A percentile compares a stretch with the other conserved stretches of the same genome.
phyloP scores from a whole-genome alignment of 2,797 vertebrate genomes.

The Clarias fuscus region DNA sequence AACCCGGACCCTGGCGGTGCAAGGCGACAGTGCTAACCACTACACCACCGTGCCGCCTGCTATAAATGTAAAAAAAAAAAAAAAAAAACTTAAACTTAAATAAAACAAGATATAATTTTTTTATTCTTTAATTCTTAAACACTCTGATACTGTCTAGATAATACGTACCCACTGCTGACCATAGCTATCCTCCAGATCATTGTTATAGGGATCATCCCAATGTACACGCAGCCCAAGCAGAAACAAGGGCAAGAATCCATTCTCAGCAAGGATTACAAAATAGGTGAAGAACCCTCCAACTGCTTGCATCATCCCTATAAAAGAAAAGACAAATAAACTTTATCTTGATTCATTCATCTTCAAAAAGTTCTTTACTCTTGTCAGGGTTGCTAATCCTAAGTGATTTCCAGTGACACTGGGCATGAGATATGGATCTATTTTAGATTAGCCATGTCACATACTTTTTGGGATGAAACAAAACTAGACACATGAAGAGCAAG shows the following conservation, averaged over 20 bases:
- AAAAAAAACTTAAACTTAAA: no score
- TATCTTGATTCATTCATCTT: neutral
- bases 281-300: conserved; percentile 95
- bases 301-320: conserved; percentile 94
- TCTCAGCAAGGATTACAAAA: conserved; percentile 96
- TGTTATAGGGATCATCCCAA: conserved; percentile 88
- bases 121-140: neutral
- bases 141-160: neutral
- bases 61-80: no score
- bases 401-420: no score
- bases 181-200: conserved; percentile 94
- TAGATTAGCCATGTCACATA: neutral
- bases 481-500: neutral
- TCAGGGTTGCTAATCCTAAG: neutral
- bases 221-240: conserved; percentile 82
- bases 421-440: neutral
- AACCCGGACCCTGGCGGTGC: no score
- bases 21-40: no score
- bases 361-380: neutral
- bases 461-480: neutral
- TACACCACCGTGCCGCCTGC: no score
- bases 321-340: conserved; percentile 13
- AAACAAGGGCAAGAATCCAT: conserved; percentile 86
- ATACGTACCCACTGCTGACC: conserved; percentile 96
- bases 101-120: no score